Conservation (phyloP, 1,140 invertebrate species). For the Chymomyza costata region DNA sequence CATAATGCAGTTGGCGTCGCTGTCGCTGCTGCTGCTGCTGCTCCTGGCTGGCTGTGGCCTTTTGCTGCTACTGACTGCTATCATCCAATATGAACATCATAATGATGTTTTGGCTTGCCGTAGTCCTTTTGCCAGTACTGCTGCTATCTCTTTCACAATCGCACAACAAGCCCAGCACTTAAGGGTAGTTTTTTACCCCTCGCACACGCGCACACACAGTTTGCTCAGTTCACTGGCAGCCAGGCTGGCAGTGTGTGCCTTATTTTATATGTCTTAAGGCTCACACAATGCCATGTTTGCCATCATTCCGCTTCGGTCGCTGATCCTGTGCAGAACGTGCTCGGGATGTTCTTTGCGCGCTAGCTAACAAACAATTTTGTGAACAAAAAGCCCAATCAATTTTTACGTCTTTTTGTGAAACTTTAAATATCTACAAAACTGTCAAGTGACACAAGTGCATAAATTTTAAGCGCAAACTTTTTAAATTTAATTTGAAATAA, state of each 20-base stretch:
- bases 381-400: background rate
- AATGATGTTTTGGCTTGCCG: conserved; percentile 51
- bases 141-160: conserved; percentile 27
- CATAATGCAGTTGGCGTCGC: conserved; percentile 49
- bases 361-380: background rate
- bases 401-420: conserved; percentile 15
- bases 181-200: conserved; percentile 54
- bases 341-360: conserved; percentile 28
- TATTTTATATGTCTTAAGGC: conserved; percentile 70
- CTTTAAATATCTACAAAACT: conserved; percentile 3
- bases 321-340: conserved; percentile 58
- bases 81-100: conserved; percentile 60
- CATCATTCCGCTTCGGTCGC: conserved; percentile 70
- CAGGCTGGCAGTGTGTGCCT: conserved; percentile 11
- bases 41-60: conserved; percentile 13
- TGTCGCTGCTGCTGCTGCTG: background rate
- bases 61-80: conserved; percentile 9
- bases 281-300: conserved; percentile 41
- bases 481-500: background rate
- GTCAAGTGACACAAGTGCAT: conserved; percentile 17
- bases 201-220: conserved; percentile 5
- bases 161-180: conserved; percentile 8
- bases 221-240: conserved; percentile 43
- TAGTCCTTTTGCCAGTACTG: conserved; percentile 53
- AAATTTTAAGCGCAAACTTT: background rate